Percentiles rank a stretch among this genome's conserved stretches.
phyloP scores from a whole-genome alignment of 2,113 vertebrate species.

The Brachypodius melanocephalos region DNA sequence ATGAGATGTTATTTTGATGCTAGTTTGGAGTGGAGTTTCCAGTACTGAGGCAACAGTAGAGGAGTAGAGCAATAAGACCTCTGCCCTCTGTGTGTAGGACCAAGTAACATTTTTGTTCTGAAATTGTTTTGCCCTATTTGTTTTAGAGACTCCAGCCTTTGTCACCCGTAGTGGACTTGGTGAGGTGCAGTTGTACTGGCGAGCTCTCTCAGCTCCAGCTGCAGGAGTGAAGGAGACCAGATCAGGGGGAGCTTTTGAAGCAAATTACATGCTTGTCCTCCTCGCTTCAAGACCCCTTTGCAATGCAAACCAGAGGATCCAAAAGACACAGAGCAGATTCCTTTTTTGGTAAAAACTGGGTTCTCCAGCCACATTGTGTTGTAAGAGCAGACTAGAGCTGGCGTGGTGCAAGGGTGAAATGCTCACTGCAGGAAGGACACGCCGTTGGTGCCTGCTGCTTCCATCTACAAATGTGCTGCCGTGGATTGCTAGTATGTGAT shows the following conservation, averaged over 20 bases:
- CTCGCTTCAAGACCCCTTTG: not conserved
- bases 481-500: not conserved
- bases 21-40: not conserved
- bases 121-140: not conserved
- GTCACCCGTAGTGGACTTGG: not conserved
- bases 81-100: not conserved
- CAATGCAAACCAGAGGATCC: not conserved
- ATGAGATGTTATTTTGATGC: not conserved
- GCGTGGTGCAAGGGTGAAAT: not conserved
- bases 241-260: not conserved
- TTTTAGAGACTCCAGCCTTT: not conserved
- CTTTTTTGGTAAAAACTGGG: not conserved
- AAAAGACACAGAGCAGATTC: not conserved
- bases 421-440: fast-evolving
- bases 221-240: not conserved
- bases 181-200: not conserved
- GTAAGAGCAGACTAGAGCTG: not conserved
- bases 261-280: not conserved
- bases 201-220: not conserved
- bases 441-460: not conserved
- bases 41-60: not conserved
- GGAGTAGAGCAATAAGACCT: not conserved
- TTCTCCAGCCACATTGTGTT: not conserved
- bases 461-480: not conserved
- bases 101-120: not conserved